Conservation (phyloP, 2,113 vertebrate species). For the Acanthochromis polyacanthus region DNA sequence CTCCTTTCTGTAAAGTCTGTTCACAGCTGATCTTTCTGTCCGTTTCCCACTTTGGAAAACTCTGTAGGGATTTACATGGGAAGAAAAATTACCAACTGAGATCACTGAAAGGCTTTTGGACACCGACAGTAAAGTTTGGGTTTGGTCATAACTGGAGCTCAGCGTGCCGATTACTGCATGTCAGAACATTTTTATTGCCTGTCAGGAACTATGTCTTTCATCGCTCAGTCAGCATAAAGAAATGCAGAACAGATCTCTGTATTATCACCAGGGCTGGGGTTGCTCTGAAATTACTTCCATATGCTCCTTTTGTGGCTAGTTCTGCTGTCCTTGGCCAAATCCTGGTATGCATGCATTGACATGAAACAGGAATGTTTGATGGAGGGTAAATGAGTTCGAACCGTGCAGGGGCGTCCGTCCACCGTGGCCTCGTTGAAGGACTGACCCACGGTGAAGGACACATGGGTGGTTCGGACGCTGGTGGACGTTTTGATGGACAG, state of each 20-base stretch:
- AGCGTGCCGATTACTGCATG: not conserved
- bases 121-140: not conserved
- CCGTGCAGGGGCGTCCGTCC: slow-evolving; percentile 93
- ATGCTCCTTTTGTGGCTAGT: slow-evolving; percentile 48
- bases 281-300: slow-evolving; percentile 68
- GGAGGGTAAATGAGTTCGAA: slow-evolving; percentile 49
- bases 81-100: slow-evolving; percentile 10
- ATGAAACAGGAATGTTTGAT: slow-evolving; percentile 38
- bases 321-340: slow-evolving; percentile 30
- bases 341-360: slow-evolving; percentile 20
- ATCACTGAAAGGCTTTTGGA: slow-evolving; percentile 10
- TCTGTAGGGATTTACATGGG: slow-evolving; percentile 77
- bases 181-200: slow-evolving; percentile 26
- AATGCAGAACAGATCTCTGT: slow-evolving; percentile 59
- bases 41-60: slow-evolving; percentile 91
- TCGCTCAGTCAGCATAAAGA: slow-evolving; percentile 31
- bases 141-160: slow-evolving; percentile 14
- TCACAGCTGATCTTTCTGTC: slow-evolving; percentile 92
- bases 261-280: slow-evolving; percentile 31
- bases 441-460: slow-evolving; percentile 92
- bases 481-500: slow-evolving; percentile 94
- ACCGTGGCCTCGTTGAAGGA: slow-evolving; percentile 94
- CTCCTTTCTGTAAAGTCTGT: slow-evolving; percentile 91
- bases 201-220: slow-evolving; percentile 33
- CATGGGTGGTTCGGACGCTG: slow-evolving; percentile 91